Base-by-base conservation (phyloP, 1,140 invertebrate species). In the Penaeus indicus region DNA sequence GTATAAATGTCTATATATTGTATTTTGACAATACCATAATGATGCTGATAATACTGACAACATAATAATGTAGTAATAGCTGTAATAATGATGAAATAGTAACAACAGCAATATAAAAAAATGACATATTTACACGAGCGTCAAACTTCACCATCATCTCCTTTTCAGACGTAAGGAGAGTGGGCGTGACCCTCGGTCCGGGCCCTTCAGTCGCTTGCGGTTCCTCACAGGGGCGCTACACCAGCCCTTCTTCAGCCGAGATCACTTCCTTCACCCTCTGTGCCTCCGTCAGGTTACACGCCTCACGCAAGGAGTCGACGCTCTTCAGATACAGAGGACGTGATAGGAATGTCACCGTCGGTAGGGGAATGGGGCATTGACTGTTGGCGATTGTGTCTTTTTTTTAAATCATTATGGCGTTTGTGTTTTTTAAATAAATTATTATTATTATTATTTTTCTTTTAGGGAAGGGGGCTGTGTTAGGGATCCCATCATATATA, bases 241-340 rank as follows among this genome's bases (percentile, higher is more conserved):
- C 11, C 22, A 16, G 19, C 69, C 54, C 21, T 27, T 62, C 42
- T 22, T 18, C 72, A 38, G 25, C 84, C 25, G 38, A 54, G 4
- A 1, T n/a, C 18, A 63, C 63, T 18, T 72, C 84, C 81, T 84
- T 87, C 60, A 86, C 89, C 80, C 63, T 90, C 89, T 90, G 89
- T 79, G 85, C 80, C 89, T 87, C 86, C 85, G 85, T 90, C 85
- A 90, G 84, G 85, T 25, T 90, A 18, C 47, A 54, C 64, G 60
- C 54, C 63, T 67, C 61, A 47, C 77, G 63, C 13, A 18, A 22
- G 42, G 27, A 21, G 32, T 64, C 85, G n/a, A 61, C 60, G 47
- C 78, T 87, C n/a, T 47, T 87, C 11, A 67, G 42, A n/a, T 81
- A 81, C 42, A 78, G 27, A 2, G 42, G 54, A 16, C 16, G 47